A percentile compares a stretch with the other conserved stretches of the same genome.
These are phyloP conservation scores for Anolis carolinensis DNA, from an alignment of 2,113 vertebrate genomes.

Conservation along the genomic window DNA sequence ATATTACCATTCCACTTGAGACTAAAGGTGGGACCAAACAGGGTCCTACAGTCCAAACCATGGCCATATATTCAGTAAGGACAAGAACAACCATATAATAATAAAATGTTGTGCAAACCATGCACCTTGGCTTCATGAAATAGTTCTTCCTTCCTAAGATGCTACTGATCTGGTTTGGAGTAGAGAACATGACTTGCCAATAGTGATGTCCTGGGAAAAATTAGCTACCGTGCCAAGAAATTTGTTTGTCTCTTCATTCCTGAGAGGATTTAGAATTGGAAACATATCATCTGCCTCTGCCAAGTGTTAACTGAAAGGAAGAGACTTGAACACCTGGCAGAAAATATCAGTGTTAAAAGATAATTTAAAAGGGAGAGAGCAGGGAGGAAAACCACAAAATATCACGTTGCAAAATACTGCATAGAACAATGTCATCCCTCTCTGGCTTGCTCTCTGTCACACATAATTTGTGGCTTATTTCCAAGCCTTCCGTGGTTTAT, in stretches of 20 bases:
- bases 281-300: conserved; percentile 46
- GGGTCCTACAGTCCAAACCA: neutral
- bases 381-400: conserved; percentile 47
- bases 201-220: conserved; percentile 24
- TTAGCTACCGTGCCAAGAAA: conserved; percentile 34
- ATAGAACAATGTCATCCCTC: conserved; percentile 42
- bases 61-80: neutral
- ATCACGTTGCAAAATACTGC: conserved; percentile 37
- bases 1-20: neutral
- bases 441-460: conserved; percentile 31
- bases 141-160: neutral
- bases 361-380: conserved; percentile 52
- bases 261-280: conserved; percentile 59
- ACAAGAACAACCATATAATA: too few species aligned
- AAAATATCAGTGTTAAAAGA: conserved; percentile 47
- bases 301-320: conserved; percentile 48
- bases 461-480: conserved; percentile 54
- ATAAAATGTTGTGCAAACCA: too few species aligned
- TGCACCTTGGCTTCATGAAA: neutral
- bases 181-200: neutral
- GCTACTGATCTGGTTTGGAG: neutral
- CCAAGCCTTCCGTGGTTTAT: conserved; percentile 52
- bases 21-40: too few species aligned
- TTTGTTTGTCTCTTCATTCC: conserved; percentile 48
- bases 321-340: conserved; percentile 44